Evolutionary conservation across 30 jellyfish, hydroid and myxozoan genomes (phyloP).

Genomic region (Mastigias papua): DNA sequence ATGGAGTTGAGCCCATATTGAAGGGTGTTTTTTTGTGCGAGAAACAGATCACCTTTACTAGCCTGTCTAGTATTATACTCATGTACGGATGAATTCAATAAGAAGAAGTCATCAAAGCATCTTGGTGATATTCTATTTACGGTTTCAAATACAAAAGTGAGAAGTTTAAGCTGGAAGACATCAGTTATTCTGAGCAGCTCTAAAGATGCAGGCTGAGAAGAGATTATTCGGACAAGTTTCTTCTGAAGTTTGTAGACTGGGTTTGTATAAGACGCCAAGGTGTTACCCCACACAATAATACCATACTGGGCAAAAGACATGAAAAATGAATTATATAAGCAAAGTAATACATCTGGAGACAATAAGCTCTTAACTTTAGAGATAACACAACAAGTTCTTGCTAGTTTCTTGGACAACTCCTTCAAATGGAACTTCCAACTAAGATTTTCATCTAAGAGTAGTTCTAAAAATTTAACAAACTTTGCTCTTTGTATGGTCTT

Average conservation of each 20-base stretch:
- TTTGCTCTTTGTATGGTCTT: conserved; percentile 20
- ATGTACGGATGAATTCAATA: conserved; percentile 18
- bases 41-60: conserved; percentile 41
- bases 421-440: conserved; percentile 10
- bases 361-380: conserved; percentile 23
- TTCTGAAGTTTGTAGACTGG: conserved; percentile 30
- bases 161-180: conserved; percentile 8
- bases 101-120: conserved; percentile 23
- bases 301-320: not conserved
- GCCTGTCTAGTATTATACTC: conserved; percentile 30
- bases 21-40: conserved; percentile 15
- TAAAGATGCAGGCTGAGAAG: conserved; percentile 39
- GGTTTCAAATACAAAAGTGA: conserved; percentile 28
- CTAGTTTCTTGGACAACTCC: conserved; percentile 25
- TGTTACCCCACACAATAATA: conserved; percentile 6
- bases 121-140: conserved; percentile 28
- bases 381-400: conserved; percentile 9
- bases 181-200: conserved; percentile 33
- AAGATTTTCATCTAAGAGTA: too few species aligned
- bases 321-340: conserved; percentile 5
- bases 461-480: conserved; percentile 31
- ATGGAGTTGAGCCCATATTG: conserved; percentile 20
- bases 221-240: conserved; percentile 31
- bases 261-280: not conserved
- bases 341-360: conserved; percentile 22